These are phyloP conservation scores for Hypanus sabinus DNA, from an alignment of 2,113 vertebrate genomes.

Conservation along the genomic window DNA sequence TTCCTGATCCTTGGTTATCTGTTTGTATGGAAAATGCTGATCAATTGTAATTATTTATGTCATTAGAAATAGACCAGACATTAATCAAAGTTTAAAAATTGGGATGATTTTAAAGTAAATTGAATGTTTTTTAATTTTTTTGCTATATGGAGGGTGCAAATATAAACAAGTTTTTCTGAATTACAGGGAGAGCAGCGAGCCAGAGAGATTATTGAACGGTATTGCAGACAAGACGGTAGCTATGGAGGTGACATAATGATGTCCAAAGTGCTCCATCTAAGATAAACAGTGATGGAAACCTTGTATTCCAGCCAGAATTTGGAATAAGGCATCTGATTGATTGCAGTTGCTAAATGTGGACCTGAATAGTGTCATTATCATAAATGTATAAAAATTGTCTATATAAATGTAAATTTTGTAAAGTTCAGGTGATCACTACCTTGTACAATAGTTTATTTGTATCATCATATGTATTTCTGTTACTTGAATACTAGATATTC, in stretches of 20 bases:
- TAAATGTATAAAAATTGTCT: constrained; percentile 57
- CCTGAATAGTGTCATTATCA: constrained; percentile 68
- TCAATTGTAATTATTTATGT: background rate
- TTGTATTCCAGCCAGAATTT: constrained; percentile 54
- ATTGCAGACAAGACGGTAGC: constrained; percentile 83
- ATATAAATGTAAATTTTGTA: constrained; percentile 90
- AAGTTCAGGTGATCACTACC: constrained; percentile 90
- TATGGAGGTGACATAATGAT: constrained; percentile 89
- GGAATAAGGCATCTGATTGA: constrained; percentile 55
- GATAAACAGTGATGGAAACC: constrained; percentile 49
- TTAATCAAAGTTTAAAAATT: background rate
- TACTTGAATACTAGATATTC: constrained; percentile 92
- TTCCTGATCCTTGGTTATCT: background rate
- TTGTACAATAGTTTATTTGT: constrained; percentile 96
- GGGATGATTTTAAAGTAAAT: background rate
- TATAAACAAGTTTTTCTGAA: background rate
- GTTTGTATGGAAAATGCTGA: background rate
- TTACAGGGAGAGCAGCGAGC: constrained; percentile 77
- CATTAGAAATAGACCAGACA: background rate
- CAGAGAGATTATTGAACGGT: constrained; percentile 79
- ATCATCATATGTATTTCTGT: constrained; percentile 90
- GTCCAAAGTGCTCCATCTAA: constrained; percentile 48
- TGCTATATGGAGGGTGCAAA: background rate
- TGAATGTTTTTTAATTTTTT: background rate
- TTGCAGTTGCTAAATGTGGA: constrained; percentile 54